A percentile compares a stretch with the other conserved stretches of the same genome.
These are phyloP conservation scores for Pteromalus puparum DNA, from an alignment of 1,140 invertebrate genomes.

Conservation along the genomic window DNA sequence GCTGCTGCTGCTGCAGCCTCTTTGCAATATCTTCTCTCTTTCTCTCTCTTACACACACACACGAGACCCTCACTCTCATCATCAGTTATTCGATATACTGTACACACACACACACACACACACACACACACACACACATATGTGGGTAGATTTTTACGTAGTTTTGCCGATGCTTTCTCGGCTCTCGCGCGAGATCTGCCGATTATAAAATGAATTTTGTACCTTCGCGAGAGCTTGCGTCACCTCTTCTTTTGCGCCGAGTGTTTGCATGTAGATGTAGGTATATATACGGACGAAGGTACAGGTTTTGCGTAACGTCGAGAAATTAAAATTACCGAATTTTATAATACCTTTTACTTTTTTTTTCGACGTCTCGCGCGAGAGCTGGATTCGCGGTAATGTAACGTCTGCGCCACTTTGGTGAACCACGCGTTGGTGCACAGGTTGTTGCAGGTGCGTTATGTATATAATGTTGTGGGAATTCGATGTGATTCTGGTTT, in stretches of 20 bases:
- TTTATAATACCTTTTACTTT: slow-evolving; percentile 5
- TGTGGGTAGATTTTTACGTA: no score
- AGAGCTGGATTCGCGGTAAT: background rate
- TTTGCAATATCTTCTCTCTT: slow-evolving; percentile 20
- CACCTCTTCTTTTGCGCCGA: no score
- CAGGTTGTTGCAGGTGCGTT: background rate
- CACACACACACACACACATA: no score
- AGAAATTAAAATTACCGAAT: slow-evolving; percentile 5
- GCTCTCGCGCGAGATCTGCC: no score
- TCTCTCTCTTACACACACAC: background rate
- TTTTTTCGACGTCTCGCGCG: background rate
- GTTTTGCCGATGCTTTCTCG: no score
- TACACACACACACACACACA: background rate
- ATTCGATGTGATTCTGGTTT: background rate
- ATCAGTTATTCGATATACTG: background rate
- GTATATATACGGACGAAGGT: background rate
- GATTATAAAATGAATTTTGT: no score
- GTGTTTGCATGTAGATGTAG: background rate
- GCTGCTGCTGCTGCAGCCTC: background rate
- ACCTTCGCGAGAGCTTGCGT: no score
- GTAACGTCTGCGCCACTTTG: background rate
- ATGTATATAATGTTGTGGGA: background rate
- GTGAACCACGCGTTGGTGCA: no score
- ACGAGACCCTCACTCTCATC: background rate
- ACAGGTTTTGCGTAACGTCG: background rate